These are phyloP conservation scores for Dryobotodes eremita DNA, from an alignment of 2,888 invertebrate genomes.

Conservation along the genomic window DNA sequence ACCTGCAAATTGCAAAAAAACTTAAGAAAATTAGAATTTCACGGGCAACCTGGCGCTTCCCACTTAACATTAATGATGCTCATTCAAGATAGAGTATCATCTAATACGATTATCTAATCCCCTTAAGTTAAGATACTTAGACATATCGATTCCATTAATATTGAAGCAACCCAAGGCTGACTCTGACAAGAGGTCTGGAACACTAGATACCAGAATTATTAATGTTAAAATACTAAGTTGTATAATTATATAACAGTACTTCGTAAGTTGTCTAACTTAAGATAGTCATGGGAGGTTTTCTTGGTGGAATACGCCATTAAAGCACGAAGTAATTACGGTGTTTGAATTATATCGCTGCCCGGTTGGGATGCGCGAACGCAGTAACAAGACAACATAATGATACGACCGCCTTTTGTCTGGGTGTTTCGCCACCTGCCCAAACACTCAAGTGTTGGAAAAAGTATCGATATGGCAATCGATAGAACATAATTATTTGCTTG, in stretches of 20 bases:
- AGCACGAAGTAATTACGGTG: slow-evolving; percentile 86
- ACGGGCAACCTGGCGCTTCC: too few species aligned
- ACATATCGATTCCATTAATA: slow-evolving; percentile 32
- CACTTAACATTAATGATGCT: slow-evolving; percentile 2
- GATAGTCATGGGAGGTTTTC: slow-evolving; percentile 74
- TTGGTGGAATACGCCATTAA: slow-evolving; percentile 78
- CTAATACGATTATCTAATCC: slow-evolving; percentile 33
- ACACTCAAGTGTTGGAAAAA: slow-evolving; percentile 77
- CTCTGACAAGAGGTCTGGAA: slow-evolving; percentile 40
- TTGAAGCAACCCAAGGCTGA: slow-evolving; percentile 26
- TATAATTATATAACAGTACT: slow-evolving; percentile 56
- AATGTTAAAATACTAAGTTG: slow-evolving; percentile 40
- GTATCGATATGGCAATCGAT: slow-evolving; percentile 68
- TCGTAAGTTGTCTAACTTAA: slow-evolving; percentile 58
- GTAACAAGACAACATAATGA: slow-evolving; percentile 91
- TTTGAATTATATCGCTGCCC: slow-evolving; percentile 84
- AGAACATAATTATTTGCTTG: not conserved
- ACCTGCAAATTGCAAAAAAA: too few species aligned
- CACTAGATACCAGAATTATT: slow-evolving; percentile 26
- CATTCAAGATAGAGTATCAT: not conserved
- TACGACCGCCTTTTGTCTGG: slow-evolving; percentile 88
- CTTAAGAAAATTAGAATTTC: too few species aligned
- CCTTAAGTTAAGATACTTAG: slow-evolving; percentile 32
- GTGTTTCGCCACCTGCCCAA: slow-evolving; percentile 91
- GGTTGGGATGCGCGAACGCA: slow-evolving; percentile 84